Evolutionary conservation across 2,113 vertebrate species (phyloP).

Genomic region (Ammodytes marinus): DNA sequence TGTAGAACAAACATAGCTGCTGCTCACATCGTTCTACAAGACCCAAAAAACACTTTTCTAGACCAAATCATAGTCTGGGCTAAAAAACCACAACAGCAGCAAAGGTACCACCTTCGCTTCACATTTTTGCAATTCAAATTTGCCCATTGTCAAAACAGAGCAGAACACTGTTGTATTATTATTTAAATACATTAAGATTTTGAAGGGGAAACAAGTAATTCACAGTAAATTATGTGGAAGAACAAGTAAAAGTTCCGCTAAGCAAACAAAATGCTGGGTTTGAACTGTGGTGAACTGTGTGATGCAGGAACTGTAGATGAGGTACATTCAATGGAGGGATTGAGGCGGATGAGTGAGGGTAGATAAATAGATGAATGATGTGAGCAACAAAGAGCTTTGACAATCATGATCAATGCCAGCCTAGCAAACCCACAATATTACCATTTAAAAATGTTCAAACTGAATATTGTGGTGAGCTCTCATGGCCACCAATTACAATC

Average conservation of each 20-base stretch:
- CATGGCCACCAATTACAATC: background rate
- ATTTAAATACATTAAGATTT: background rate
- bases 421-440: background rate
- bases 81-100: background rate
- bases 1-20: background rate
- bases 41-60: background rate
- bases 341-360: background rate
- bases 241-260: background rate
- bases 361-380: constrained; percentile 16
- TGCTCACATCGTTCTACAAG: background rate
- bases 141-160: background rate
- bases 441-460: background rate
- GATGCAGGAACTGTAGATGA: constrained; percentile 17
- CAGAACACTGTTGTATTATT: background rate
- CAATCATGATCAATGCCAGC: background rate
- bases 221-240: no score
- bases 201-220: no score
- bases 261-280: background rate
- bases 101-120: background rate
- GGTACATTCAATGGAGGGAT: constrained; percentile 20
- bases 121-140: background rate
- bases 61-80: background rate
- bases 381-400: background rate
- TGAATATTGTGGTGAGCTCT: background rate
- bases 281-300: constrained; percentile 5